Percentiles rank a stretch among this genome's conserved stretches.
phyloP scores from a whole-genome alignment of 2,797 vertebrate species.

The Gymnothorax javanicus region DNA sequence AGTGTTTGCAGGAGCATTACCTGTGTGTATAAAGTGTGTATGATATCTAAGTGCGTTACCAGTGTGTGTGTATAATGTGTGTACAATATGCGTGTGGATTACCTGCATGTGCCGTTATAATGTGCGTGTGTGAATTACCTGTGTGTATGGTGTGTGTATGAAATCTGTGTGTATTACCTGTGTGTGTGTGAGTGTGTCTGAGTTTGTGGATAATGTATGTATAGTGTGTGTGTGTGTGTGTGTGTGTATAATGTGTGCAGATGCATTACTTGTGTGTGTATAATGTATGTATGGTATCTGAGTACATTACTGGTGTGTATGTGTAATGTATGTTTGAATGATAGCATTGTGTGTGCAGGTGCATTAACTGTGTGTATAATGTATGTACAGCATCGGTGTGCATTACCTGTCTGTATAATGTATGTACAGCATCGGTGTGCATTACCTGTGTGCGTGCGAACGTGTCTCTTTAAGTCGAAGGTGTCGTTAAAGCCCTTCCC shows the following conservation, averaged over 20 bases:
- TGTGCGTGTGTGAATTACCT: neutral
- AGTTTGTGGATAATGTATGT: neutral
- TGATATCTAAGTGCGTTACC: neutral
- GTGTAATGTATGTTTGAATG: neutral
- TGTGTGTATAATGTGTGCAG: neutral
- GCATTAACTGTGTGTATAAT: no score
- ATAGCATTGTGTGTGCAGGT: neutral
- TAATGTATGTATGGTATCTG: neutral
- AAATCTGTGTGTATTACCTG: neutral
- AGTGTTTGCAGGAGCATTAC: no score
- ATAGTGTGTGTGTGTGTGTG: neutral
- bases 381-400: neutral
- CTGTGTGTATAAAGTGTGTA: neutral
- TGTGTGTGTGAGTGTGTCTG: constrained; percentile 14
- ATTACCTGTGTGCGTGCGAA: constrained; percentile 86
- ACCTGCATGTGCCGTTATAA: neutral
- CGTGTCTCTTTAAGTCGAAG: constrained; percentile 92
- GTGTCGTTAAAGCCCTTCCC: constrained; percentile 94
- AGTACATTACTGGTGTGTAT: neutral
- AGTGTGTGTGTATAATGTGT: neutral
- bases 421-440: neutral
- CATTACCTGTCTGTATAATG: neutral
- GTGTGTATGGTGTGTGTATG: neutral
- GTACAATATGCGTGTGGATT: neutral
- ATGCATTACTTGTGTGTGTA: no score